phyloP scores from a whole-genome alignment of 2,888 invertebrate species.

The Cantharis lateralis region DNA sequence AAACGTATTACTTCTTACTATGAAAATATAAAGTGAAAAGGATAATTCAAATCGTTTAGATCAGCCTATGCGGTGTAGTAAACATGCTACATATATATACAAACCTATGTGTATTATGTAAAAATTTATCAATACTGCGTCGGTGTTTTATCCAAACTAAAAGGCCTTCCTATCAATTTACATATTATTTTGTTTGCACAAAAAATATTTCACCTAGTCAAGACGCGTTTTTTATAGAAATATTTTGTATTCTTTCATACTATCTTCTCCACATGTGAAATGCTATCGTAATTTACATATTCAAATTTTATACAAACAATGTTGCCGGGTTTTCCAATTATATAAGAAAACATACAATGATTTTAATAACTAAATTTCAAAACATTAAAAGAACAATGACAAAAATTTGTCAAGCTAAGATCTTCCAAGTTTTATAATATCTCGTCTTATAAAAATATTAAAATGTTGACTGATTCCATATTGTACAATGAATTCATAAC shows the following conservation, averaged over 20 bases:
- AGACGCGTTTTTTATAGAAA: not conserved
- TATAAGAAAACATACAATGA: not conserved
- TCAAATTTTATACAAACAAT: not conserved
- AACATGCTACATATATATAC: not conserved
- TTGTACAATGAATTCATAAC: not conserved
- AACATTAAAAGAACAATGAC: not conserved
- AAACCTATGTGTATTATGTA: not conserved
- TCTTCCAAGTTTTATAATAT: not conserved
- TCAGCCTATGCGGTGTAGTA: not conserved
- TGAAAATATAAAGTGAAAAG: not conserved
- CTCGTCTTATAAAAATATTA: not conserved
- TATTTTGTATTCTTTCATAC: not conserved
- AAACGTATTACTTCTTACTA: not conserved
- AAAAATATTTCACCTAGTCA: not conserved
- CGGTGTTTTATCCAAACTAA: not conserved
- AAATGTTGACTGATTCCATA: not conserved
- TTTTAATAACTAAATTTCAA: not conserved
- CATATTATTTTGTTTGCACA: not conserved
- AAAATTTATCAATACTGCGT: not conserved
- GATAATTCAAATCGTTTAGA: not conserved
- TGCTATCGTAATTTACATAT: not conserved
- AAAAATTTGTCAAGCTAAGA: not conserved
- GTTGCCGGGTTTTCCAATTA: not conserved
- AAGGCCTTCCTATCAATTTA: not conserved
- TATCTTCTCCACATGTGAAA: not conserved